Evolutionary conservation across 2,113 vertebrate species (phyloP).

Genomic region (Tinamus guttatus): DNA sequence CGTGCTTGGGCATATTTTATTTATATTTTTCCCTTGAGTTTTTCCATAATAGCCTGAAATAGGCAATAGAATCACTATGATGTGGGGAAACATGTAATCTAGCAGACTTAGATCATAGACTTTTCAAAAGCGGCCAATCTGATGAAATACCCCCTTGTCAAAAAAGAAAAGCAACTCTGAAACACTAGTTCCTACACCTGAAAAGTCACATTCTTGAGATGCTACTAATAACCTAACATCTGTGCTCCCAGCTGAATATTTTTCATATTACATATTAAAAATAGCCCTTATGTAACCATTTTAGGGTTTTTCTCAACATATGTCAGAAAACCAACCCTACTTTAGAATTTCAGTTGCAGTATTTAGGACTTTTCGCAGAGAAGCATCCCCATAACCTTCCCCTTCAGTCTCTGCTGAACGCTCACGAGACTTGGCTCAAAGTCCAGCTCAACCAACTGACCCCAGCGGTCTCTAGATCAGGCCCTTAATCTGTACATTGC

Average conservation of each 20-base stretch:
- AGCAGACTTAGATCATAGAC: neutral
- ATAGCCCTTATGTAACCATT: neutral
- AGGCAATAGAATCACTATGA: neutral
- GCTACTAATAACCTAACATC: neutral
- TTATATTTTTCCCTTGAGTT: conserved; percentile 61
- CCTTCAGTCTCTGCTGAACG: fast-evolving
- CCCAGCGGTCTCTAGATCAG: conserved; percentile 43
- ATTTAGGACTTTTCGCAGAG: neutral
- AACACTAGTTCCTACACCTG: conserved; percentile 22
- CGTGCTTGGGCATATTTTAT: conserved; percentile 49
- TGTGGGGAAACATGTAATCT: conserved; percentile 15
- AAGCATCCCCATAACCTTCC: neutral
- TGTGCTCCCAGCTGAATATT: neutral
- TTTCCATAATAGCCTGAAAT: conserved; percentile 52
- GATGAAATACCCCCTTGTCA: conserved; percentile 42
- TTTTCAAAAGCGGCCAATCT: neutral
- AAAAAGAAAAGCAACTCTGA: neutral
- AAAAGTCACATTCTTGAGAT: conserved; percentile 27
- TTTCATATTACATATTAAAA: neutral
- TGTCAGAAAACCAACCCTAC: neutral
- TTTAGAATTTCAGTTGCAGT: neutral
- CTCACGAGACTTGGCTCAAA: conserved; percentile 15
- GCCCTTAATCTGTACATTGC: conserved; percentile 47
- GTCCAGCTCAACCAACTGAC: conserved; percentile 56
- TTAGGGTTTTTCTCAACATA: neutral